Evolutionary conservation across 92 coral and sea anemone species (phyloP).

Genomic region (Palythoa grandiflora): DNA sequence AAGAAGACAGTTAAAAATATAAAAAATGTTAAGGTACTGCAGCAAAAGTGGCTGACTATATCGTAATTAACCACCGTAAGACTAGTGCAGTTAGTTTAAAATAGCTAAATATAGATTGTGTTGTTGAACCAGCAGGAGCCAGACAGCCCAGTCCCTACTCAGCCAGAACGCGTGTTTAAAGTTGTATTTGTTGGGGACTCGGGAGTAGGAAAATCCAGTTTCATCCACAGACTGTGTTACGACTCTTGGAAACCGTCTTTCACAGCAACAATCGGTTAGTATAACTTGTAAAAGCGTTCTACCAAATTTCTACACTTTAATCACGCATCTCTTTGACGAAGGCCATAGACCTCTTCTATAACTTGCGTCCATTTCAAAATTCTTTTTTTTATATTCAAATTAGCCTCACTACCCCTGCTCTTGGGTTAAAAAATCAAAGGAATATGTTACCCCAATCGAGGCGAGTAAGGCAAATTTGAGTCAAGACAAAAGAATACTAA

Average conservation of each 20-base stretch:
- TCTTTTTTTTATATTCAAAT: too few relatives aligned
- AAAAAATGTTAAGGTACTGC: too few relatives aligned
- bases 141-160: slow-evolving; percentile 31
- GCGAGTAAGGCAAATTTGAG: too few relatives aligned
- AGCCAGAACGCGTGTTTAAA: slow-evolving; percentile 91
- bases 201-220: slow-evolving; percentile 98
- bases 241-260: slow-evolving; percentile 97
- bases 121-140: slow-evolving; percentile 49
- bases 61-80: too few relatives aligned
- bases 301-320: neutral
- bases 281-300: neutral
- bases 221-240: slow-evolving; percentile 94
- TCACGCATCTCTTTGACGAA: neutral
- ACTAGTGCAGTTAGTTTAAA: neutral
- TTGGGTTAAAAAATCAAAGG: too few relatives aligned
- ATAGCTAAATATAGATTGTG: neutral
- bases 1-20: too few relatives aligned
- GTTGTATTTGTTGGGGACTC: slow-evolving; percentile 97
- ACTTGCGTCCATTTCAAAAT: too few relatives aligned
- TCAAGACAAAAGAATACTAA: too few relatives aligned
- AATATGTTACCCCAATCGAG: too few relatives aligned
- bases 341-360: neutral
- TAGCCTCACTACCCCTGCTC: too few relatives aligned
- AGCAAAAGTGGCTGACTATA: too few relatives aligned
- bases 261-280: slow-evolving; percentile 97